Conservation (phyloP, 2,113 vertebrate species). For the pig (Sus scrofa) region DNA sequence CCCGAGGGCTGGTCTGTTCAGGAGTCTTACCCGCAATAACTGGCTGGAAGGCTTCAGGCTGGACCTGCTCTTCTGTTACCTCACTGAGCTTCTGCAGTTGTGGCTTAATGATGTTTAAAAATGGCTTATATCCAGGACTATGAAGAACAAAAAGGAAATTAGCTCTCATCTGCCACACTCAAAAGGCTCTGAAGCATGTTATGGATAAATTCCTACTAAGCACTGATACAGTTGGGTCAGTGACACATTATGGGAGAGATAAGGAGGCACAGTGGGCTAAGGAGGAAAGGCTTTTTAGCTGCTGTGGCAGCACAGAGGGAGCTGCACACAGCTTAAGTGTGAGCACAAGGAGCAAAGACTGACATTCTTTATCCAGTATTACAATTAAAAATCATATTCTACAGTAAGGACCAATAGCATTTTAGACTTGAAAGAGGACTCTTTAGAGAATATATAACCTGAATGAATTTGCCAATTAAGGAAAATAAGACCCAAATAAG, state of each 20-base stretch:
- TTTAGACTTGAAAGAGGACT: conserved; percentile 24
- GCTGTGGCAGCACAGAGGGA: background rate
- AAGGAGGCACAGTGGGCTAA: background rate
- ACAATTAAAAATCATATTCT: background rate
- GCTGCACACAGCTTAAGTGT: background rate
- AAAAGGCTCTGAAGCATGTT: background rate
- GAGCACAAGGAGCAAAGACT: background rate
- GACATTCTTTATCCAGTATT: background rate
- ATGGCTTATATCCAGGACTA: conserved; percentile 98
- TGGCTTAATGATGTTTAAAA: conserved; percentile 95
- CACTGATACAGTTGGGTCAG: background rate
- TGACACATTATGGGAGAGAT: background rate
- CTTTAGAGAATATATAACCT: background rate
- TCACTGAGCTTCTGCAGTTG: conserved; percentile 95
- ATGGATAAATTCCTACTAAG: background rate
- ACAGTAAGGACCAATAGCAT: background rate
- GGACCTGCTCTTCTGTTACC: conserved; percentile 90
- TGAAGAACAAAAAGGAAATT: conserved; percentile 25
- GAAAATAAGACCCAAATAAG: conserved; percentile 15
- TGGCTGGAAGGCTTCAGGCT: conserved; percentile 95
- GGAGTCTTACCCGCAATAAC: conserved; percentile 89
- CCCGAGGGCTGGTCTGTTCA: conserved; percentile 87
- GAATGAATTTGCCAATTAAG: background rate
- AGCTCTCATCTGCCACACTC: background rate
- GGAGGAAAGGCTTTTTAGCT: background rate